Conservation (phyloP, 2,113 vertebrate species). For the Chaetodon auriga region DNA sequence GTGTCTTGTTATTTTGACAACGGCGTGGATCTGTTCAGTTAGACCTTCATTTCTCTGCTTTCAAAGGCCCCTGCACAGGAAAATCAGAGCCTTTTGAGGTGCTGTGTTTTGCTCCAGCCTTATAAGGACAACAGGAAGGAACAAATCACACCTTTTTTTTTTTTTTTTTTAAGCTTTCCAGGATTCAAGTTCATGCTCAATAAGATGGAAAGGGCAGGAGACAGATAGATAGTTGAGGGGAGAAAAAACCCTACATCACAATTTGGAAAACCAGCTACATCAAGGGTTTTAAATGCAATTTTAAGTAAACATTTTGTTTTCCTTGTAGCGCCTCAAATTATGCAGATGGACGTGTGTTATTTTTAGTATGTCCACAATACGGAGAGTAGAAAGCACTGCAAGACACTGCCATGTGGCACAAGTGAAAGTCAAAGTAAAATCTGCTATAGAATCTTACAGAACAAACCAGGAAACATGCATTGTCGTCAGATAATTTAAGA, state of each 20-base stretch:
- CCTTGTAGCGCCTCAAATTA: conserved; percentile 15
- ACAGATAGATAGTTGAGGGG: not conserved
- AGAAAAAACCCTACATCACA: conserved; percentile 13
- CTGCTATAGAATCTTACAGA: not conserved
- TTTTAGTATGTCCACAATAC: conserved; percentile 27
- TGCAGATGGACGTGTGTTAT: conserved; percentile 46
- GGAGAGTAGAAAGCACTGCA: conserved; percentile 32
- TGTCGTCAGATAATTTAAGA: not conserved
- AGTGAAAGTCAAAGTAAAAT: not conserved
- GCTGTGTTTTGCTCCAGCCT: conserved; percentile 44
- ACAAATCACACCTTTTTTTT: conserved; percentile 26
- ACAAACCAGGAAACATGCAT: conserved; percentile 2
- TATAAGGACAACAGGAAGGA: conserved; percentile 39
- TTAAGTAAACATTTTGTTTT: not conserved
- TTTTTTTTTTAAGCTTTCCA: conserved; percentile 15
- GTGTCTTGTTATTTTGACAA: conserved; percentile 39
- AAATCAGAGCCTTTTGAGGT: conserved; percentile 39
- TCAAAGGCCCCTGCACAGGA: conserved; percentile 28
- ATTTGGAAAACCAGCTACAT: not conserved
- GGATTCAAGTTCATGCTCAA: not conserved
- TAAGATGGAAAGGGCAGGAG: not conserved
- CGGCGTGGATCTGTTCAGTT: conserved; percentile 47
- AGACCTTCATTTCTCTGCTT: conserved; percentile 41
- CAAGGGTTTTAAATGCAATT: conserved; percentile 25
- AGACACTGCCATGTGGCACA: conserved; percentile 21